Evolutionary conservation across 2,113 vertebrate species (phyloP).

Genomic region (Falcunculus frontatus): DNA sequence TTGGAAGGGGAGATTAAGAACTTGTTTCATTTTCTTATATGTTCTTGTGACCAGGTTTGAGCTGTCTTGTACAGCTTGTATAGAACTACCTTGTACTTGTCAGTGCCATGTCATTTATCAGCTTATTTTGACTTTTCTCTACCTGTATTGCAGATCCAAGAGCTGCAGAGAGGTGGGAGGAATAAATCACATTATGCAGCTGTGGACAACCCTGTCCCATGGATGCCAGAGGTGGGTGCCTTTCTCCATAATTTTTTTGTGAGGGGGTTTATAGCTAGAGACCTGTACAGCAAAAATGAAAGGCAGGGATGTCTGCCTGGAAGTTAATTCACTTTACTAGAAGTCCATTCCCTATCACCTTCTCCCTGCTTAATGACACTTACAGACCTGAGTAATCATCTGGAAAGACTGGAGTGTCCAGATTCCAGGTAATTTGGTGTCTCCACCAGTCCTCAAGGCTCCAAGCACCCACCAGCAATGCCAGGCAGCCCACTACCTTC

Average conservation of each 20-base stretch:
- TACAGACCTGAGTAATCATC: background rate
- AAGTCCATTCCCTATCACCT: background rate
- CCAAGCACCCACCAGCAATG: background rate
- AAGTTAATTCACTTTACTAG: background rate
- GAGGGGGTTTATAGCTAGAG: background rate
- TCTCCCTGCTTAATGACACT: background rate
- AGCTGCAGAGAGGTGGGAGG: background rate
- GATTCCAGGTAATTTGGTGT: background rate
- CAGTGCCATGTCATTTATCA: background rate
- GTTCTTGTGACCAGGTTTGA: background rate
- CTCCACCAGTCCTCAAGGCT: background rate
- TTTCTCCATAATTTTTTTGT: background rate
- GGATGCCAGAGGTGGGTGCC: conserved; percentile 59
- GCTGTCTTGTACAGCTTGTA: background rate
- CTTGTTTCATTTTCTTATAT: background rate
- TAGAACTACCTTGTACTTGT: background rate
- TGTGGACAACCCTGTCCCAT: background rate
- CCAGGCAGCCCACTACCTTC: background rate
- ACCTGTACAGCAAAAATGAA: background rate
- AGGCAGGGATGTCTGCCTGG: background rate
- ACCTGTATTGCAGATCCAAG: conserved; percentile 24
- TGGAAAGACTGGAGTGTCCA: background rate
- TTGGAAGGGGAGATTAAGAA: background rate
- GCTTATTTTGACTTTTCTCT: background rate
- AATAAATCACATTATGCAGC: background rate